phyloP scores from a whole-genome alignment of 2,797 vertebrate genomes.

The Pseudochaenichthys georgianus region DNA sequence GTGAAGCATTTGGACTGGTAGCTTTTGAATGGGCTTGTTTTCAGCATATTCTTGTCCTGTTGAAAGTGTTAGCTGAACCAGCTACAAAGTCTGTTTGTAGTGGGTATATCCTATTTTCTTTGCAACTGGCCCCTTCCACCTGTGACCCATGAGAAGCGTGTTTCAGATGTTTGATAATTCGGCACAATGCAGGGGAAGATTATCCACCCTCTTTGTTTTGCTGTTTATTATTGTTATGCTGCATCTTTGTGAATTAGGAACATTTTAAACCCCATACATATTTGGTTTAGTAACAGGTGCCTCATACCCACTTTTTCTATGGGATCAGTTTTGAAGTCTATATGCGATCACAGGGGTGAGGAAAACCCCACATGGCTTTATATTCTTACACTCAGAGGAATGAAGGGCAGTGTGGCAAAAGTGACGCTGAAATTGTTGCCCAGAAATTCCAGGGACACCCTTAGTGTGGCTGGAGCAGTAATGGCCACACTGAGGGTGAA shows the following conservation, averaged over 20 bases:
- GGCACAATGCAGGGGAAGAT: conserved; percentile 7
- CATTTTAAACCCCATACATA: background rate
- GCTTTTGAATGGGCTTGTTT: conserved; percentile 68
- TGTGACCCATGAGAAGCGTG: conserved; percentile 33
- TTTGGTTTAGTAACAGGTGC: background rate
- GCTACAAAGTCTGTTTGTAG: conserved; percentile 64
- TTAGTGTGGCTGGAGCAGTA: background rate
- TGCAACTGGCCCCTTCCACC: conserved; percentile 48
- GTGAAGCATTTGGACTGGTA: conserved; percentile 47
- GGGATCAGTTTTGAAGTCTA: background rate
- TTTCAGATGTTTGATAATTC: conserved; percentile 40
- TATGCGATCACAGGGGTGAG: background rate
- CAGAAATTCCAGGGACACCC: conserved; percentile 3
- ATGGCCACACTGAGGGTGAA: conserved; percentile 12
- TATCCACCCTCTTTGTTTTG: background rate
- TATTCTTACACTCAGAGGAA: background rate
- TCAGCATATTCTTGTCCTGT: conserved; percentile 67
- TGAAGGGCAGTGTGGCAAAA: background rate
- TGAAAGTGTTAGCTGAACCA: conserved; percentile 65
- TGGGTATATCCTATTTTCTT: conserved; percentile 56
- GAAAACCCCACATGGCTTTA: background rate
- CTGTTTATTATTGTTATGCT: background rate
- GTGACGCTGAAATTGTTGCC: background rate
- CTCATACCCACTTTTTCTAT: background rate
- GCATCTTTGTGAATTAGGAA: background rate